phyloP scores from a whole-genome alignment of 30 jellyfish, hydroid and myxozoan species.

The Cassiopea andromeda region DNA sequence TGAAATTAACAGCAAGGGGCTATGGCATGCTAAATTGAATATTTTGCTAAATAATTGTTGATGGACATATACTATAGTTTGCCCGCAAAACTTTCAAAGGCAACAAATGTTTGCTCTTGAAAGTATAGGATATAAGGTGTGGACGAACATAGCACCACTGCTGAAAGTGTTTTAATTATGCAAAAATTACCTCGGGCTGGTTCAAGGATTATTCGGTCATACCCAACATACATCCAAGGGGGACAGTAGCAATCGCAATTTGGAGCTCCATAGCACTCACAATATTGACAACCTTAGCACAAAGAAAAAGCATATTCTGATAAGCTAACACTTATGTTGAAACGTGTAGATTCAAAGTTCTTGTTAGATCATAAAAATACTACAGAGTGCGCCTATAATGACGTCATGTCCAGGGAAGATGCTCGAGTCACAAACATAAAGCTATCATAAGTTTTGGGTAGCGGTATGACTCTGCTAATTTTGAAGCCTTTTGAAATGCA shows the following conservation, averaged over 20 bases:
- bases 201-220: constrained; percentile 80
- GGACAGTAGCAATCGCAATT: constrained; percentile 85
- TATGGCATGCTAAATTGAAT: not conserved
- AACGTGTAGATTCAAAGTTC: no score
- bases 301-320: not conserved
- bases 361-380: no score
- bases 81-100: no score
- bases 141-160: not conserved
- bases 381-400: no score
- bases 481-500: no score
- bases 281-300: constrained; percentile 74
- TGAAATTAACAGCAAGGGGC: constrained; percentile 6
- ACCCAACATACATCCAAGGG: constrained; percentile 93
- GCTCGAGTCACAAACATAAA: no score
- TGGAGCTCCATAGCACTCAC: constrained; percentile 81
- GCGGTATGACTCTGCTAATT: no score
- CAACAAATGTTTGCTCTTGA: no score
- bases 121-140: not conserved
- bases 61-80: not conserved
- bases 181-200: constrained; percentile 85
- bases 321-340: not conserved
- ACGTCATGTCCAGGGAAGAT: no score
- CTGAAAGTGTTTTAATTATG: not conserved
- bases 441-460: no score
- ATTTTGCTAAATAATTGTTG: not conserved